These are phyloP conservation scores for Zelostemma sp. DNA, from an alignment of 1,140 invertebrate genomes.

Conservation along the genomic window DNA sequence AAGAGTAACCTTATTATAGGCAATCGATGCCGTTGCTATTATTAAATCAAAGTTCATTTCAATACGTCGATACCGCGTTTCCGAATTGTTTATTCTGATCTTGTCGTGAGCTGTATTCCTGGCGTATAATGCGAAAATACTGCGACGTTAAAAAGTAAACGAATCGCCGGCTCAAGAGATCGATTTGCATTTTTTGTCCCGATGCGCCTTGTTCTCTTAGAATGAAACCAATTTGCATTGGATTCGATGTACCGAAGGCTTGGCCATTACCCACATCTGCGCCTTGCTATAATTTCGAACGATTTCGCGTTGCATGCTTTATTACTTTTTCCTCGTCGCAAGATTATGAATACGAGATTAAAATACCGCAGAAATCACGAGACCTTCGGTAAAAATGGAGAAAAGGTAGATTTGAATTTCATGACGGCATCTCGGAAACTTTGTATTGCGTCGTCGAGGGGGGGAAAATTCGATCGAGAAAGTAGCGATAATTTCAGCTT, in stretches of 20 bases:
- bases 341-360: conserved; percentile 4
- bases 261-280: conserved; percentile 25
- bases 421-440: background rate
- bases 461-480: background rate
- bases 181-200: conserved; percentile 31
- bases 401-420: background rate
- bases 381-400: background rate
- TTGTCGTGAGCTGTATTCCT: background rate
- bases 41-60: too few relatives aligned
- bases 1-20: too few relatives aligned
- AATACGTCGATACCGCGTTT: too few relatives aligned
- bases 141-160: conserved; percentile 33
- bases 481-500: background rate
- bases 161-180: conserved; percentile 26
- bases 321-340: background rate
- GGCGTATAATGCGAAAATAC: background rate
- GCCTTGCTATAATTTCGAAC: conserved; percentile 18
- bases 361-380: background rate
- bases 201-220: conserved; percentile 13
- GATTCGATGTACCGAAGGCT: conserved; percentile 28
- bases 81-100: background rate
- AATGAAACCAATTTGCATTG: conserved; percentile 42
- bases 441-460: too few relatives aligned
- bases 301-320: background rate
- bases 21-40: too few relatives aligned